Percentiles rank a stretch among this genome's conserved stretches.
phyloP scores from a whole-genome alignment of 2,113 vertebrate species.

The Macquaria ambigua region DNA sequence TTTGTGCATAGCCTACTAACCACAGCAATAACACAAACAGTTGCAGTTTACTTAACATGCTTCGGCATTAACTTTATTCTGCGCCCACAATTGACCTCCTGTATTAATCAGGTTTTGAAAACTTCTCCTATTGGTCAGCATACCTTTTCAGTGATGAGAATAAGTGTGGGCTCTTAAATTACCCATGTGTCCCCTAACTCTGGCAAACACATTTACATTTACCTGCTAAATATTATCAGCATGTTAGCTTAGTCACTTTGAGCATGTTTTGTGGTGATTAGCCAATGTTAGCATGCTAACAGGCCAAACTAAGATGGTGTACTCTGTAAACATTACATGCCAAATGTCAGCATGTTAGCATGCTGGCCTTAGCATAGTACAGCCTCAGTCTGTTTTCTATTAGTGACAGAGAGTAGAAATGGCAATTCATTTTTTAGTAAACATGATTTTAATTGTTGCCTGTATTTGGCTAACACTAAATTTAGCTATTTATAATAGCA shows the following conservation, averaged over 20 bases:
- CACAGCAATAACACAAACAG: constrained; percentile 12
- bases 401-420: neutral
- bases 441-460: no score
- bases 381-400: neutral
- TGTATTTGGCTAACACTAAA: no score
- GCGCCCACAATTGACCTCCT: constrained; percentile 14
- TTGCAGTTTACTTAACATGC: neutral
- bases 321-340: no score
- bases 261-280: neutral
- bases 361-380: neutral
- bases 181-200: neutral
- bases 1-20: constrained; percentile 8
- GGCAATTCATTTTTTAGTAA: neutral
- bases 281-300: neutral
- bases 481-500: neutral
- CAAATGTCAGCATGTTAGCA: neutral
- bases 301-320: no score
- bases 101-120: neutral
- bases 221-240: neutral
- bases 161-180: neutral
- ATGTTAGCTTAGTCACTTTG: neutral
- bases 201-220: neutral
- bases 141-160: neutral
- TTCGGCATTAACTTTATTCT: constrained; percentile 63
- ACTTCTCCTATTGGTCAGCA: neutral